Evolutionary conservation across 2,113 vertebrate genomes (phyloP), one percentile per base, ranked within the genome.

Genomic region (Sclerurus mexicanus): DNA sequence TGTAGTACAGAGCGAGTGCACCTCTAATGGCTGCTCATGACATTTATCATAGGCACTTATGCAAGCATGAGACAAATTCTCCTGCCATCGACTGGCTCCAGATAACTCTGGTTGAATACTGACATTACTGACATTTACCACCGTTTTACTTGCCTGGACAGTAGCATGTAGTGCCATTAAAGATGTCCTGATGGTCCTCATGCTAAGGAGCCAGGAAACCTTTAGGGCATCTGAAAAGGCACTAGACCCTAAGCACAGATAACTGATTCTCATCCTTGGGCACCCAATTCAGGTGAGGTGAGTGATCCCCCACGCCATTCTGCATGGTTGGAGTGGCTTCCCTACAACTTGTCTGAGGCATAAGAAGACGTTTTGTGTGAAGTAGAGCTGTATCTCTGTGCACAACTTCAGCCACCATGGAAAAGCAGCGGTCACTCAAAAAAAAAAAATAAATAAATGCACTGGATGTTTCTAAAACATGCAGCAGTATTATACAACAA

Each of bases 1-100:
- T 80, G 15, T 23, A 53, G 22, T 9, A 7, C 0, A 49, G 74
- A 78, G 42, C 0, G 3, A 83, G 44, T 0, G 0, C 62, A 23
- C 56, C 12, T 77, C 68, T 84, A 46, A 3, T 2, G 7, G 50
- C 55, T 91, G 64, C 62, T 87, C n/a, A 64, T 91, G 59, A 47
- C 1, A 2, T 64, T 44, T 40, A 18, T 53, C 10, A 74, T n/a
- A 63, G 73, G 22, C 68, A 15, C 50, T 77, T 33, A 12, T 21
- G 15, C 0, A 0, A 73, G 37, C 15, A 1, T 21, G 50, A 59
- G 37, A 55, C 47, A 71, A 71, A 42, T 89, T 44, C 64, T 87
- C 4, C 55, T 91, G 64, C 84, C n/a, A 12, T 37, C 64, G 73
- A 27, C 59, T 89, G 72, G 10, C 53, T 73, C 5, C 64, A 50